Conservation (phyloP, 2,113 vertebrate genomes). For the Petromus typicus region DNA sequence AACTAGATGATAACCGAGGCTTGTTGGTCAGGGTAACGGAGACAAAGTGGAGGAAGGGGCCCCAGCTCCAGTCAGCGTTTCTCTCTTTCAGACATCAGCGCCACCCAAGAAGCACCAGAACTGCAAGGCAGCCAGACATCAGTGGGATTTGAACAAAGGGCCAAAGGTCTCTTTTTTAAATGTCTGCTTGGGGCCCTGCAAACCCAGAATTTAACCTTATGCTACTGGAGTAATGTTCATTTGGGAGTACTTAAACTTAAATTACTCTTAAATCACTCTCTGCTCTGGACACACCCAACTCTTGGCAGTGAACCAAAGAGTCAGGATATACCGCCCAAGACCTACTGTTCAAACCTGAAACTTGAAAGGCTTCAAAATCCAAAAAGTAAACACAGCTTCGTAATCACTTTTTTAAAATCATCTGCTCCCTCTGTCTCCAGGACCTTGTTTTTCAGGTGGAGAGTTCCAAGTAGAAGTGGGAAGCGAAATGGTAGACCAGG, state of each 20-base stretch:
- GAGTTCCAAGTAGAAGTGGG: constrained; percentile 21
- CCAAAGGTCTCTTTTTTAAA: constrained; percentile 76
- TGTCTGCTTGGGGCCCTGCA: constrained; percentile 69
- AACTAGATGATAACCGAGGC: not conserved
- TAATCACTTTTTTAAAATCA: constrained; percentile 66
- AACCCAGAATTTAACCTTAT: constrained; percentile 77
- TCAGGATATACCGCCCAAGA: constrained; percentile 61
- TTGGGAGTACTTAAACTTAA: constrained; percentile 80
- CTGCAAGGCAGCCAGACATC: constrained; percentile 50
- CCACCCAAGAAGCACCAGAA: constrained; percentile 67
- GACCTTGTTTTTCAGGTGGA: constrained; percentile 46
- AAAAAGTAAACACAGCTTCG: constrained; percentile 73
- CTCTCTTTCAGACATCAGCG: not conserved
- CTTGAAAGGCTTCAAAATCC: constrained; percentile 76
- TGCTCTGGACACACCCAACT: constrained; percentile 74
- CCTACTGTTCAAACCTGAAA: constrained; percentile 74
- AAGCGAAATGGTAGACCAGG: not conserved
- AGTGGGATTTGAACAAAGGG: constrained; percentile 68
- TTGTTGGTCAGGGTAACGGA: not conserved
- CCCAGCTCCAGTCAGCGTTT: not conserved
- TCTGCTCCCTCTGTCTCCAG: constrained; percentile 71
- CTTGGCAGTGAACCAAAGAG: constrained; percentile 75
- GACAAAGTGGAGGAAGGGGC: not conserved
- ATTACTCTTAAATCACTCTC: constrained; percentile 80
- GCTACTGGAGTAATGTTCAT: constrained; percentile 77